phyloP scores from a whole-genome alignment of 2,113 vertebrate species.

The Urocynchramus pylzowi region DNA sequence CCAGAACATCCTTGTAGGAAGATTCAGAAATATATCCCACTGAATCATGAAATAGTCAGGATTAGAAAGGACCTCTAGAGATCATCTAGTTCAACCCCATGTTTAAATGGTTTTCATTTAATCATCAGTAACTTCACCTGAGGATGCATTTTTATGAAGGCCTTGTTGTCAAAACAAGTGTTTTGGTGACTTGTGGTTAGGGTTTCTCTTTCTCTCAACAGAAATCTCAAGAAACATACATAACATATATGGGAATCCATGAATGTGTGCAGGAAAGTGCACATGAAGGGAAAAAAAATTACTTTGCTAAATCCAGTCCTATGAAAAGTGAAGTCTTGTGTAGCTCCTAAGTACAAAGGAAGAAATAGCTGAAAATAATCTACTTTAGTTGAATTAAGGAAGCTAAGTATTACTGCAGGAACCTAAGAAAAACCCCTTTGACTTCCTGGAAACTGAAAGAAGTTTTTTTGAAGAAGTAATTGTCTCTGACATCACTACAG shows the following conservation, averaged over 20 bases:
- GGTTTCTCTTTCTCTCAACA: not conserved
- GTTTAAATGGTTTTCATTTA: not conserved
- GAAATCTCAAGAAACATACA: not conserved
- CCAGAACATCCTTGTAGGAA: not conserved
- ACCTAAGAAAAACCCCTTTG: conserved; percentile 57
- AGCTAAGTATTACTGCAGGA: conserved; percentile 51
- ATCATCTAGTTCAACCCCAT: not conserved
- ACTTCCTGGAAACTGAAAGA: conserved; percentile 82
- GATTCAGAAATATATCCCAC: not conserved
- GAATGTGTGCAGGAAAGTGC: not conserved
- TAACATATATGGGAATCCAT: not conserved
- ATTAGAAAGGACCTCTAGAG: not conserved
- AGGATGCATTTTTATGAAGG: not conserved
- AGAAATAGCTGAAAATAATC: not conserved
- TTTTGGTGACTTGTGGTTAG: not conserved
- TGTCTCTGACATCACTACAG: conserved; percentile 80
- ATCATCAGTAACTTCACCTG: not conserved
- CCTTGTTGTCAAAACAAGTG: not conserved
- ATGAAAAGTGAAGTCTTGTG: not conserved
- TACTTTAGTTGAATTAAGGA: conserved; percentile 64
- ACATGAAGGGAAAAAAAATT: not conserved
- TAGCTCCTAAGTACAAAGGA: not conserved
- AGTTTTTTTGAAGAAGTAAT: conserved; percentile 75
- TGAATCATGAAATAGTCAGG: not conserved
- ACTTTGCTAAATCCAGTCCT: not conserved